These are phyloP conservation scores for Tetrao urogallus DNA, from an alignment of 2,113 vertebrate genomes.

Conservation along the genomic window DNA sequence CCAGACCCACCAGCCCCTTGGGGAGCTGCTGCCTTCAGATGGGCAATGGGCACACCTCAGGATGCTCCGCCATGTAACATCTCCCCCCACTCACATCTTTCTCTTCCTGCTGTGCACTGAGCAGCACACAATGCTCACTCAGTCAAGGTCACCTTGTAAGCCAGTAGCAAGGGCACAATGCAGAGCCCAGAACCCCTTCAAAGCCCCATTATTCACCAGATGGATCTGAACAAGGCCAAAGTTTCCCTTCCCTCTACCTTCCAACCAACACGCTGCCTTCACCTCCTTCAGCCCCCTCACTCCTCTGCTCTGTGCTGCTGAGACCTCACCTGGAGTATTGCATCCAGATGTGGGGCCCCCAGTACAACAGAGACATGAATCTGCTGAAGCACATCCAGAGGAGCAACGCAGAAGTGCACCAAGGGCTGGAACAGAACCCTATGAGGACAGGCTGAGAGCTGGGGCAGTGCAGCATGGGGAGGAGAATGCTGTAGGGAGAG, in stretches of 20 bases:
- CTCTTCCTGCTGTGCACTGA: background rate
- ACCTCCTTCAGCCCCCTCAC: background rate
- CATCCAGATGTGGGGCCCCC: too few relatives aligned
- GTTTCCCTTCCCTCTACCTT: background rate
- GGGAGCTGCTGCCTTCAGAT: fast-evolving
- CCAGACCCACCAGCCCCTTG: fast-evolving
- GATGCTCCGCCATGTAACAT: fast-evolving
- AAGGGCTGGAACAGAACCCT: too few relatives aligned
- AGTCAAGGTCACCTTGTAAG: background rate
- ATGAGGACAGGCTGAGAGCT: too few relatives aligned
- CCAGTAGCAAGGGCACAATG: background rate
- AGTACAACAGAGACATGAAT: too few relatives aligned
- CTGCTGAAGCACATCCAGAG: too few relatives aligned
- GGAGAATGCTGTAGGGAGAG: too few relatives aligned
- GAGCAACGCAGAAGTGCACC: too few relatives aligned
- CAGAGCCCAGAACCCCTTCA: background rate
- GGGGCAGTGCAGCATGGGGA: too few relatives aligned
- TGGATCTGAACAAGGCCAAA: fast-evolving
- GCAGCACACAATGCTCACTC: too few relatives aligned
- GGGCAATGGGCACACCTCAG: background rate
- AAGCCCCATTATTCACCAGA: background rate
- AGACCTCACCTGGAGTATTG: too few relatives aligned
- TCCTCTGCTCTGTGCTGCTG: too few relatives aligned
- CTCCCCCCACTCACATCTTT: background rate
- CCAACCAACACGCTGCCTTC: background rate